Base-by-base conservation (phyloP, 2,797 vertebrate species). In the Micromesistius poutassou region DNA sequence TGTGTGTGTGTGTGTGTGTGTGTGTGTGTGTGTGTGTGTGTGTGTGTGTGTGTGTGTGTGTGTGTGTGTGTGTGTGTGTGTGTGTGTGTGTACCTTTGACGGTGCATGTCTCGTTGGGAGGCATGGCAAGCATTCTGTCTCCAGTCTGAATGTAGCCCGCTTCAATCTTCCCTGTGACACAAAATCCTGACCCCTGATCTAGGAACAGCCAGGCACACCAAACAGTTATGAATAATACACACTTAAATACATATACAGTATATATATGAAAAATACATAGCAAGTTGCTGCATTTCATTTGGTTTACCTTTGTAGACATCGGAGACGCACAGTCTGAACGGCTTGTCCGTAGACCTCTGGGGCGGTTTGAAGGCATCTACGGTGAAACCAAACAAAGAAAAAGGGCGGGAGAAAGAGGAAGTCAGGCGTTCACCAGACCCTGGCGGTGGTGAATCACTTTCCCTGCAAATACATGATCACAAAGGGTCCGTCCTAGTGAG, bases 141-240 rank as follows among this genome's bases (percentile, higher is more conserved):
- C 98, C 97, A 55, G 93, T 94, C 85, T 99, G 97, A 87, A 99
- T 91, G 78, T 95, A 99, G 75, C 98, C 98, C 74, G 98, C 96
- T 93, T 99, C 98, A 35, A 99, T 97, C 93, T 98, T 99, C 73
- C 98, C 98, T 71, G 97, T 98, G 71, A 99, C 96, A 87, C 96
- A 98, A 94, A 99, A 99, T 83, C 98, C 98, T 78, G 98, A 98
- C 46, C 98, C 98, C 92, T 97, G 97, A 91, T 99, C 98, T 99
- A 91, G 5, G 87, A 76, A 78, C 31, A 86, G 71, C 83, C 83
- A 66, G 79, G 75, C 4, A 31, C 73, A 74, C 1, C 9, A 25
- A 36, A 36, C 35, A 5, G 8, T n/a, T 19, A 30, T 22, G 31
- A 72, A 33, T 10, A 38, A n/a, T 33, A 73, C 33, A 38, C 72